phyloP scores from a whole-genome alignment of 2,888 invertebrate genomes.

The Antheraea assamensis region DNA sequence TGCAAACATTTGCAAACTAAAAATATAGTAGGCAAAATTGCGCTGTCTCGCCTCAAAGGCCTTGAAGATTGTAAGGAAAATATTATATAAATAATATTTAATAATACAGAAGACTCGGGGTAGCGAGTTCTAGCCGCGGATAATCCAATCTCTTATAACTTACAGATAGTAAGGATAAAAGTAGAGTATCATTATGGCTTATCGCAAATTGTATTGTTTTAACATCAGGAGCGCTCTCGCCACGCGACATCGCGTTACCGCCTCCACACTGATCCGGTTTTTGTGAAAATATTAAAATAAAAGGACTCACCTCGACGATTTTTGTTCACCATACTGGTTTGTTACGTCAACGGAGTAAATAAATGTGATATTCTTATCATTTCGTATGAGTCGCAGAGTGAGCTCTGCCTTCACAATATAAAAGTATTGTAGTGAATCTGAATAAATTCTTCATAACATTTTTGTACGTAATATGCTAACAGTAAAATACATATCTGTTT shows the following conservation, averaged over 20 bases:
- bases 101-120: too few relatives aligned
- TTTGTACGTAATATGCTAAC: too few relatives aligned
- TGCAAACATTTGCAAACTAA: too few relatives aligned
- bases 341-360: neutral
- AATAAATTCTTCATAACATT: neutral
- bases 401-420: neutral
- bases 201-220: neutral
- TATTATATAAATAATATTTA: too few relatives aligned
- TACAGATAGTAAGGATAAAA: neutral
- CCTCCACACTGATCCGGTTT: neutral
- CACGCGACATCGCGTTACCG: neutral
- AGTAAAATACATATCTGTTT: too few relatives aligned
- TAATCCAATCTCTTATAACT: neutral
- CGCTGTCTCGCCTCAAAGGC: too few relatives aligned
- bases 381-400: neutral
- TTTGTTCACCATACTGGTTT: neutral
- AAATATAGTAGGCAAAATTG: too few relatives aligned
- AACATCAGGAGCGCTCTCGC: neutral
- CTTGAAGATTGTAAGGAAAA: too few relatives aligned
- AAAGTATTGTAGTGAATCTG: neutral
- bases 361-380: neutral
- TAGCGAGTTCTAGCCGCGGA: too few relatives aligned
- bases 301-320: neutral
- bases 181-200: neutral
- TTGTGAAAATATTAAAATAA: neutral